These are phyloP conservation scores for Thecocarcelia acutangulata DNA, from an alignment of 2,888 invertebrate genomes.

Conservation along the genomic window DNA sequence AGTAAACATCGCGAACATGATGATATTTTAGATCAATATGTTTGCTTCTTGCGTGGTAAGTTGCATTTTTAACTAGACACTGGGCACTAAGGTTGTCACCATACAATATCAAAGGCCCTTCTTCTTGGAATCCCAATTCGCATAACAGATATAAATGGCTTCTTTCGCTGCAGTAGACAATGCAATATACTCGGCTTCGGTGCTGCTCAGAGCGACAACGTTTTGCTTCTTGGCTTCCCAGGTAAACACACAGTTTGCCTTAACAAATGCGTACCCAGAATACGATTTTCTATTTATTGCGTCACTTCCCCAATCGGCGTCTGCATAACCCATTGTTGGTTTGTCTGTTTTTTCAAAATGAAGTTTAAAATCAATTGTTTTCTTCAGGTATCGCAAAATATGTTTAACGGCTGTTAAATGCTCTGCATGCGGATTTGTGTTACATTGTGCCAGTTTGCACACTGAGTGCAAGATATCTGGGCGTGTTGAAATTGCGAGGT, in stretches of 20 bases:
- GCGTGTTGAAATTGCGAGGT: constrained; percentile 63
- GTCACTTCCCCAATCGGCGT: background rate
- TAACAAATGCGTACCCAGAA: constrained; percentile 4
- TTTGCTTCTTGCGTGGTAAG: background rate
- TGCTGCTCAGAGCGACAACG: constrained; percentile 20
- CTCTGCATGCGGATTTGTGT: constrained; percentile 58
- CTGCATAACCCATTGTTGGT: background rate
- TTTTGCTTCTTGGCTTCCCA: constrained; percentile 40
- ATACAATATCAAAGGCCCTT: background rate
- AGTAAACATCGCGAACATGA: constrained; percentile 2
- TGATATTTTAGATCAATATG: constrained; percentile 7
- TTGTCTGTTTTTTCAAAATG: background rate
- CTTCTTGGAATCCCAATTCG: background rate
- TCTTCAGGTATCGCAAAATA: constrained; percentile 53
- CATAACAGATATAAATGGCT: background rate
- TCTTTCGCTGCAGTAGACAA: background rate
- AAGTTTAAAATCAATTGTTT: constrained; percentile 7
- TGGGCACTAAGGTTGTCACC: background rate
- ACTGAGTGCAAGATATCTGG: constrained; percentile 65
- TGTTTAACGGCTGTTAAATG: constrained; percentile 29
- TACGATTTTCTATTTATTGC: background rate
- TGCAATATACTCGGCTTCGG: constrained; percentile 35
- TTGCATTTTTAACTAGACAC: background rate
- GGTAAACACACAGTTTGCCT: constrained; percentile 26
- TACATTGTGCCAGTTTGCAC: constrained; percentile 56